Evolutionary conservation across 92 coral and sea anemone genomes (phyloP).

Genomic region (Zoanthus sociatus): DNA sequence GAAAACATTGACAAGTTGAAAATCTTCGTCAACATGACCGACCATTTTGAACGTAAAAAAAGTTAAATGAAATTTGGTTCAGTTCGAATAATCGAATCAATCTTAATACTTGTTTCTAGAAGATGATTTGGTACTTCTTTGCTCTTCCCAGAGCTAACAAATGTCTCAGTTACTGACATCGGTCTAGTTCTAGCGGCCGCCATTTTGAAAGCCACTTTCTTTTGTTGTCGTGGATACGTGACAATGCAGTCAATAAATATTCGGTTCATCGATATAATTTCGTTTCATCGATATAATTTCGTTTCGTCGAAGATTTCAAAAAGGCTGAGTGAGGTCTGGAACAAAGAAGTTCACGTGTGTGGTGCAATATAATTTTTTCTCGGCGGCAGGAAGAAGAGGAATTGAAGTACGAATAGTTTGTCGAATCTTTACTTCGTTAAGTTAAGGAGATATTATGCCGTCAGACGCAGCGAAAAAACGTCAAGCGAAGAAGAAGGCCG

Average conservation of each 20-base stretch:
- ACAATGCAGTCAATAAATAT: conserved; percentile 30
- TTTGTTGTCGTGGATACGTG: conserved; percentile 75
- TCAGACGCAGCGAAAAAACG: conserved; percentile 99
- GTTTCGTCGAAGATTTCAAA: neutral
- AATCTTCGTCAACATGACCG: neutral
- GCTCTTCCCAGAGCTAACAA: conserved; percentile 76
- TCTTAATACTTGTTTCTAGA: conserved; percentile 89
- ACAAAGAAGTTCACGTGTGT: conserved; percentile 52
- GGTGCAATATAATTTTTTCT: conserved; percentile 62
- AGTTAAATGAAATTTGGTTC: neutral
- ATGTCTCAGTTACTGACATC: conserved; percentile 80
- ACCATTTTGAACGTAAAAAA: neutral
- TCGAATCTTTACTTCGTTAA: neutral
- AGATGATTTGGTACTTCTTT: conserved; percentile 93
- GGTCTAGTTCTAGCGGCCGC: conserved; percentile 87
- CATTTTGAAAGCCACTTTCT: conserved; percentile 78
- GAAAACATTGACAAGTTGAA: conserved; percentile 8
- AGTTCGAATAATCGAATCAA: neutral
- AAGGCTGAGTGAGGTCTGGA: conserved; percentile 49
- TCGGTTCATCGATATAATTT: conserved; percentile 19
- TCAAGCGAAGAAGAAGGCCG: conserved; percentile 99
- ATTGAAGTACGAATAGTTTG: neutral
- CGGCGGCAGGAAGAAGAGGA: conserved; percentile 25
- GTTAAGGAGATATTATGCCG: conserved; percentile 71
- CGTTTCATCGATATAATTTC: conserved; percentile 9